These are phyloP conservation scores for Pipistrellus pygmaeus DNA, from an alignment of 2,797 vertebrate genomes.

Conservation along the genomic window DNA sequence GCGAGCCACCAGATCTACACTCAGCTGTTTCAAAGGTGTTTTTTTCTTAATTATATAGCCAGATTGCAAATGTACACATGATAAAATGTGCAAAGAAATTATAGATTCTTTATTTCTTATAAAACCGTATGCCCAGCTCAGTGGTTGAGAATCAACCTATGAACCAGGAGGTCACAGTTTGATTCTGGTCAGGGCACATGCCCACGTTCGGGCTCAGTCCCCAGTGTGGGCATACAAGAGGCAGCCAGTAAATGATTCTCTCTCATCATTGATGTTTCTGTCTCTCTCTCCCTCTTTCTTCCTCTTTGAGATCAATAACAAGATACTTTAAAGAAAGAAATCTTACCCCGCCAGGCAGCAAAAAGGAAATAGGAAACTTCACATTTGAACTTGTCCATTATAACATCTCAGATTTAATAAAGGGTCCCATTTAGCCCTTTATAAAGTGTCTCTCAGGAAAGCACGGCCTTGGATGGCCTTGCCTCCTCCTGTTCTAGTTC, in stretches of 20 bases:
- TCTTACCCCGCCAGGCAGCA: neutral
- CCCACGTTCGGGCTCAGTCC: no score
- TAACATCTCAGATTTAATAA: neutral
- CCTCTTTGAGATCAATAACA: no score
- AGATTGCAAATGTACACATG: neutral
- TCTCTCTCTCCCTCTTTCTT: no score
- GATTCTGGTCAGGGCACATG: no score
- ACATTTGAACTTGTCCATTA: neutral
- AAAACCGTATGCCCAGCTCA: neutral
- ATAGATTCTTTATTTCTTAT: neutral
- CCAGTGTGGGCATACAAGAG: no score
- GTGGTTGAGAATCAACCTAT: no score
- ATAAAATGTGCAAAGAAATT: neutral
- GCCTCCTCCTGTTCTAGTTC: neutral
- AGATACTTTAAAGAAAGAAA: neutral
- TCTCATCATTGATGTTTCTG: no score
- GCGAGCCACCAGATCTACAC: neutral
- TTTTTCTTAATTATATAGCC: neutral
- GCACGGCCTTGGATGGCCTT: neutral
- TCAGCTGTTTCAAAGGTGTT: neutral
- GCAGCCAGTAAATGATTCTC: no score
- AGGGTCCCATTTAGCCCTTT: neutral
- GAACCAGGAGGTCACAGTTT: no score
- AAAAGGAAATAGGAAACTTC: neutral
- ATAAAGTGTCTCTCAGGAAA: neutral